Conservation (phyloP, 1,140 invertebrate species). For the Papilio aristodemus region DNA sequence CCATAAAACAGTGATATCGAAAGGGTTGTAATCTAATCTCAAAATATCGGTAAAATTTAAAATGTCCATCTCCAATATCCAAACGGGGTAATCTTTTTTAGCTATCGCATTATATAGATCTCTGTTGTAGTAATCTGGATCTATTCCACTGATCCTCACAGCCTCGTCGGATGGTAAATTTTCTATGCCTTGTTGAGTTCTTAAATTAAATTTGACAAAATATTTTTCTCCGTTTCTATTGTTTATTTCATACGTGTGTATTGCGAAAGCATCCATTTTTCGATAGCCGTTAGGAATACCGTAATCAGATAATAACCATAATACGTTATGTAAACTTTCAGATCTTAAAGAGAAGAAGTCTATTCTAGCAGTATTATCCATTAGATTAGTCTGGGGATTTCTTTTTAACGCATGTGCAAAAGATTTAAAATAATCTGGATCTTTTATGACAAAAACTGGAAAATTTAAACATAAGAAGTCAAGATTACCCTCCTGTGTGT, state of each 20-base stretch:
- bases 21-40: constrained; percentile 81
- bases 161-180: constrained; percentile 73
- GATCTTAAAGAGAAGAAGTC: constrained; percentile 91
- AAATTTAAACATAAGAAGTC: constrained; percentile 86
- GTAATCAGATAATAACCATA: constrained; percentile 91
- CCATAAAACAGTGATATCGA: constrained; percentile 88
- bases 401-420: constrained; percentile 83
- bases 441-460: constrained; percentile 86
- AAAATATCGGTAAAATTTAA: constrained; percentile 78
- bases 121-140: constrained; percentile 54
- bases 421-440: constrained; percentile 83
- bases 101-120: constrained; percentile 60
- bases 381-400: constrained; percentile 85
- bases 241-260: constrained; percentile 86
- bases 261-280: constrained; percentile 83
- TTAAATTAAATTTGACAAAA: constrained; percentile 88
- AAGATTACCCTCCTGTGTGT: constrained; percentile 88
- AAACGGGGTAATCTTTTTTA: constrained; percentile 84
- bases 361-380: constrained; percentile 91
- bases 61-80: constrained; percentile 83
- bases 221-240: constrained; percentile 81
- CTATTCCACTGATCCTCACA: constrained; percentile 39
- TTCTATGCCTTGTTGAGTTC: constrained; percentile 86
- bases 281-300: constrained; percentile 93
- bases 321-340: constrained; percentile 89